Base-by-base conservation (phyloP, 1,140 invertebrate genomes). In the Drosophila auraria region DNA sequence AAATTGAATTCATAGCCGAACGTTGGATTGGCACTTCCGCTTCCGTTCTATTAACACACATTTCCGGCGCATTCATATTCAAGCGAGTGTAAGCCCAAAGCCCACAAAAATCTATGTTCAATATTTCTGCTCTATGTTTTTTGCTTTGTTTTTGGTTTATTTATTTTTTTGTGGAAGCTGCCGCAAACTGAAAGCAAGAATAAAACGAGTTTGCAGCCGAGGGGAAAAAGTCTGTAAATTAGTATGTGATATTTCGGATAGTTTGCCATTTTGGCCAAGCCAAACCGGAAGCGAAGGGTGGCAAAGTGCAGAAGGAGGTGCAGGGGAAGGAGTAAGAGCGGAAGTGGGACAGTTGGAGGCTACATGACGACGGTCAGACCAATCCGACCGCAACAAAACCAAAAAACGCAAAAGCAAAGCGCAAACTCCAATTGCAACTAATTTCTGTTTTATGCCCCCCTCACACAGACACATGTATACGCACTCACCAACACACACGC, bases 381-480 rank as follows among this genome's bases (percentile, higher is more conserved):
- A 82, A 82, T 72, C 50, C 73, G 57, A 87, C 84, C 84, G 84
- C 81, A 87, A 89, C 86, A 89, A 70, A 84, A 78, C 84, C 84
- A 81, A 89, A 36, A 36, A 83, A 81, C 73, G 69, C 84, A 81
- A 90, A 81, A 87, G 83, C 83, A 79, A 82, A 84, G 80, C 86
- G 73, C 86, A 89, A 84, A 89, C 84, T 89, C 78, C 86, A 89
- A 90, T 90, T 89, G 86, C 86, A 90, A 89, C 84, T 89, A 89
- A 89, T 89, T 89, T 90, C 86, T 89, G 78, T 90, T 89, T 89
- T 90, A 89, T 89, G 86, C 65, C 68, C 59, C 50, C 23, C 49
- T 45, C 25, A 40, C 49, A 51, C 40, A 50, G 51, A 58, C 33
- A 40, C 45, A 60, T 44, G 56, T 25, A 65, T 49, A 76, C 60